These are phyloP conservation scores for Andrena dorsata DNA, from an alignment of 2,888 invertebrate genomes.

Conservation along the genomic window DNA sequence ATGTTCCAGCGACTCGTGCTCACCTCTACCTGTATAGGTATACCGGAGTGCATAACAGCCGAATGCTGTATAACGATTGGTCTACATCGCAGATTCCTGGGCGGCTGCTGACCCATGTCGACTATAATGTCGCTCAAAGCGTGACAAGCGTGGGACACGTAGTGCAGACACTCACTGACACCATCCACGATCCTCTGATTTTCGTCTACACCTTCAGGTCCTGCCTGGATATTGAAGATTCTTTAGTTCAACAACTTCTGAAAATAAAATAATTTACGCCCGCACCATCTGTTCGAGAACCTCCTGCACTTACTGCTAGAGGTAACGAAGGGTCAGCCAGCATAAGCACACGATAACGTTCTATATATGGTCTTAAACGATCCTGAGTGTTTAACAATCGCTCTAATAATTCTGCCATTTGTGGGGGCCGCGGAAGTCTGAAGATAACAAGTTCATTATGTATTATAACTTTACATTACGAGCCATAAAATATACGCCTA, in stretches of 20 bases:
- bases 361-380: slow-evolving; percentile 89
- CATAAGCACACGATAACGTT: slow-evolving; percentile 88
- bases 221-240: slow-evolving; percentile 51
- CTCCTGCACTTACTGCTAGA: slow-evolving; percentile 77
- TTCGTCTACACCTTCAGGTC: slow-evolving; percentile 84
- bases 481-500: background rate
- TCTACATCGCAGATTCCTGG: slow-evolving; percentile 89
- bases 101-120: slow-evolving; percentile 89
- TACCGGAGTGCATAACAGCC: slow-evolving; percentile 88
- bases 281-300: background rate
- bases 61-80: slow-evolving; percentile 91
- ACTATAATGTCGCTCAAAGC: slow-evolving; percentile 94
- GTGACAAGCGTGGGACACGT: slow-evolving; percentile 95
- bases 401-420: slow-evolving; percentile 87
- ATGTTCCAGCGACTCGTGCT: slow-evolving; percentile 38
- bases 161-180: slow-evolving; percentile 93
- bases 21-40: slow-evolving; percentile 89
- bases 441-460: slow-evolving; percentile 27
- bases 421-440: slow-evolving; percentile 84
- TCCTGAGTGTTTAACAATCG: slow-evolving; percentile 86
- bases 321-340: slow-evolving; percentile 87
- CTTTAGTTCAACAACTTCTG: background rate
- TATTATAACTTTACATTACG: background rate
- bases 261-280: background rate
- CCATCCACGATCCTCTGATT: slow-evolving; percentile 90